These are phyloP conservation scores for Spondyliosoma cantharus DNA, from an alignment of 2,797 vertebrate species.

Conservation along the genomic window DNA sequence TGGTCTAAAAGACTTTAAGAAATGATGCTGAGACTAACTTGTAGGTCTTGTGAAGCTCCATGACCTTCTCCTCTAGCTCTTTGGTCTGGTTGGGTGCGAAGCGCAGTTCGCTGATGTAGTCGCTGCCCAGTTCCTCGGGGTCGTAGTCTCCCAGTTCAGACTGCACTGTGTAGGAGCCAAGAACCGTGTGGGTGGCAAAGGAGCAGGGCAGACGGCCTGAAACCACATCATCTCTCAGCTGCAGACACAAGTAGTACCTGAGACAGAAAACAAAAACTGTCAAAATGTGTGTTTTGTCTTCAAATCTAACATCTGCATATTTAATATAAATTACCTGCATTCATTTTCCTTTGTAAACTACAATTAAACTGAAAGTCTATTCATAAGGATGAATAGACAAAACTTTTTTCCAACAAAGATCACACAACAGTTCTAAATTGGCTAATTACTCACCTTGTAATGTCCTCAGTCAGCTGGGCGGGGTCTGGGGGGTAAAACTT, in stretches of 20 bases:
- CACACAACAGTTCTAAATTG: not conserved
- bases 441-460: constrained; percentile 89
- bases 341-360: not conserved
- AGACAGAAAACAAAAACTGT: not conserved
- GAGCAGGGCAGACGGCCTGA: constrained; percentile 96
- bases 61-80: constrained; percentile 95
- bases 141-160: constrained; percentile 96
- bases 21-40: constrained; percentile 82
- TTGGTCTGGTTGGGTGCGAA: constrained; percentile 97
- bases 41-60: constrained; percentile 96
- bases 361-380: not conserved
- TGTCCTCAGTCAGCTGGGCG: constrained; percentile 95
- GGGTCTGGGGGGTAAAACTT: constrained; percentile 99
- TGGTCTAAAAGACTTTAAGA: not conserved
- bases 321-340: not conserved
- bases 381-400: not conserved
- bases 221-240: constrained; percentile 94
- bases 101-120: constrained; percentile 94
- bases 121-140: constrained; percentile 89
- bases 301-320: constrained; percentile 5
- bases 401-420: not conserved
- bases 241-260: constrained; percentile 97
- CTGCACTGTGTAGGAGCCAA: constrained; percentile 96
- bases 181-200: constrained; percentile 92
- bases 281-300: not conserved